Conservation (phyloP, 2,113 vertebrate species). For the Phalacrocorax carbo region DNA sequence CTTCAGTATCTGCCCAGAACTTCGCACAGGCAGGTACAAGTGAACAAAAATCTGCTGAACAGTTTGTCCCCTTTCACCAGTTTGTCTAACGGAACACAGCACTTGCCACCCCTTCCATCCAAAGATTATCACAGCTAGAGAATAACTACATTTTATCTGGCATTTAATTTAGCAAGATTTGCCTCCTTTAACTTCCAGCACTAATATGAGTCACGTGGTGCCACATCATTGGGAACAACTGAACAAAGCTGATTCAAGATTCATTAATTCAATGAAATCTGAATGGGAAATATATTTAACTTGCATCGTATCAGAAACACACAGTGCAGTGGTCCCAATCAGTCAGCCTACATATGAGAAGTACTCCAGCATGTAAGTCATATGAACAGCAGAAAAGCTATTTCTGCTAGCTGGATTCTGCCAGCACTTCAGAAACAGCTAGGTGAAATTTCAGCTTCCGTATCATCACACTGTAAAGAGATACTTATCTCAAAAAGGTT, state of each 20-base stretch:
- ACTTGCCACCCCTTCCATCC: not conserved
- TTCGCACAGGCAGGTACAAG: not conserved
- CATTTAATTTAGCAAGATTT: not conserved
- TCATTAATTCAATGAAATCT: not conserved
- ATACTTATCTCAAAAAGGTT: not conserved
- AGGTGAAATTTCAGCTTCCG: not conserved
- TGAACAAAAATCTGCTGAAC: not conserved
- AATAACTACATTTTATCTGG: not conserved
- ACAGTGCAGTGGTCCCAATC: not conserved
- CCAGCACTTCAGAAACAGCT: not conserved
- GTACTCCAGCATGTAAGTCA: not conserved
- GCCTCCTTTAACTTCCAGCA: not conserved
- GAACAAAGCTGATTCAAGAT: not conserved
- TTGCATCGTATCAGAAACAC: not conserved
- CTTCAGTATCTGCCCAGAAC: not conserved
- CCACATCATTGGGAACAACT: not conserved
- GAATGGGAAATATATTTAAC: not conserved
- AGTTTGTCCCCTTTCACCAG: no score
- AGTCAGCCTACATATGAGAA: not conserved
- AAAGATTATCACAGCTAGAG: not conserved
- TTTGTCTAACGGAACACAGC: not conserved
- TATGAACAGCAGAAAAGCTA: not conserved
- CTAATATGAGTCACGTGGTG: not conserved
- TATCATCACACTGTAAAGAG: not conserved
- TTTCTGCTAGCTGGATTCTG: not conserved